phyloP scores from a whole-genome alignment of 2,797 vertebrate genomes.

The Takifugu rubripes region DNA sequence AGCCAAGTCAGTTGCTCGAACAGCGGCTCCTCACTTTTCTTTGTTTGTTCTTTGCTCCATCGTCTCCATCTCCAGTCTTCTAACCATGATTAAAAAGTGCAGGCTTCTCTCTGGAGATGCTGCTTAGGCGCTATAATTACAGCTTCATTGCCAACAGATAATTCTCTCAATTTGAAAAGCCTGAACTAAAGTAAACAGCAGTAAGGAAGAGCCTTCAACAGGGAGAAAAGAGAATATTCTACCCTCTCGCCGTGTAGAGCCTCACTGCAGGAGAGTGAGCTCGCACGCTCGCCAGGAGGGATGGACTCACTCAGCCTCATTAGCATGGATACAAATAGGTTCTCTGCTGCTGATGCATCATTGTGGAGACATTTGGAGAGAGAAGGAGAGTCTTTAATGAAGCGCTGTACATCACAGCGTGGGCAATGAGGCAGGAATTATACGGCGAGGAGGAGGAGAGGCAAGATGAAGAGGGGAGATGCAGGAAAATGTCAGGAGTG shows the following conservation, averaged over 20 bases:
- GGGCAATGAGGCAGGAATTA: constrained; percentile 12
- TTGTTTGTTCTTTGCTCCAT: not conserved
- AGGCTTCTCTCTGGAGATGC: constrained; percentile 24
- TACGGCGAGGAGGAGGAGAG: constrained; percentile 1
- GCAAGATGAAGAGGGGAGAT: constrained; percentile 1
- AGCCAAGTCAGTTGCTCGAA: not conserved
- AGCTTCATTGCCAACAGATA: constrained; percentile 43
- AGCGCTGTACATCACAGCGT: constrained; percentile 19
- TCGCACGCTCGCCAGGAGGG: constrained; percentile 32
- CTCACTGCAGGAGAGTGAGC: constrained; percentile 14
- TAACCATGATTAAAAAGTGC: constrained; percentile 25
- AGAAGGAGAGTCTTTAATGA: constrained; percentile 36
- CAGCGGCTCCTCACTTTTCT: not conserved
- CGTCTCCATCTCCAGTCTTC: constrained; percentile 11
- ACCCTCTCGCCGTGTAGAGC: constrained; percentile 33
- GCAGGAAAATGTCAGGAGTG: constrained; percentile 18
- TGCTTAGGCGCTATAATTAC: constrained; percentile 38
- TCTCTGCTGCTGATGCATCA: constrained; percentile 40
- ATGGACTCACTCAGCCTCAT: constrained; percentile 41
- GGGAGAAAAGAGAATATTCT: constrained; percentile 46
- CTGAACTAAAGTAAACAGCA: constrained; percentile 43
- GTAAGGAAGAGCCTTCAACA: constrained; percentile 25
- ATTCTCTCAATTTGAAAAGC: constrained; percentile 43
- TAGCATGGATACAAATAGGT: constrained; percentile 54
- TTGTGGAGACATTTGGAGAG: constrained; percentile 28